Evolutionary conservation across 2,888 invertebrate species (phyloP).

Genomic region (Callimorpha dominula): DNA sequence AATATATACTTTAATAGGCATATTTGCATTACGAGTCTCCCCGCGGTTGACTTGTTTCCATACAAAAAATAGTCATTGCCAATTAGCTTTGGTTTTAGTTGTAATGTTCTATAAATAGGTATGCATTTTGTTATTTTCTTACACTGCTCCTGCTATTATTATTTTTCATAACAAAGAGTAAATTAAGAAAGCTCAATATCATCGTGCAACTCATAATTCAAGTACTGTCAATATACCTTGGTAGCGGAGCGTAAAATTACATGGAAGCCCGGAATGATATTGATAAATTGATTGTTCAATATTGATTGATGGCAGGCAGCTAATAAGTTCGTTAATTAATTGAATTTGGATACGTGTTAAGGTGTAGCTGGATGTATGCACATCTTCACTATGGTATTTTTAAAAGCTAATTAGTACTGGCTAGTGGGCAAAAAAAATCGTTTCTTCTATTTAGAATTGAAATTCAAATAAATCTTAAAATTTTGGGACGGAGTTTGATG

Average conservation of each 20-base stretch:
- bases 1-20: too few species aligned
- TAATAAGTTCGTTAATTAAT: slow-evolving; percentile 43
- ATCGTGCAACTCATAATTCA: slow-evolving; percentile 18
- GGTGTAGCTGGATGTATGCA: slow-evolving; percentile 1
- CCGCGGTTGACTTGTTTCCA: too few species aligned
- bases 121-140: too few species aligned
- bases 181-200: slow-evolving; percentile 8
- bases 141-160: too few species aligned
- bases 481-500: too few species aligned
- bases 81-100: too few species aligned
- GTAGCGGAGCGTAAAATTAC: slow-evolving; percentile 36
- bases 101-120: too few species aligned
- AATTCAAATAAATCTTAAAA: not conserved
- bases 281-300: slow-evolving; percentile 49
- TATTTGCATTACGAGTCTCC: too few species aligned
- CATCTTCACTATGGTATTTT: not conserved
- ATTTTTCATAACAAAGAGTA: slow-evolving; percentile 4
- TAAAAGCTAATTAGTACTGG: not conserved
- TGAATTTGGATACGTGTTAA: slow-evolving; percentile 25
- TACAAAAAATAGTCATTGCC: too few species aligned
- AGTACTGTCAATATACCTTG: slow-evolving; percentile 16
- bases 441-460: not conserved
- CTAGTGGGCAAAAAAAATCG: not conserved
- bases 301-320: slow-evolving; percentile 41
- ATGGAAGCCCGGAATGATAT: slow-evolving; percentile 29